A percentile compares a stretch with the other conserved stretches of the same genome.
Conservation (phyloP, 2,113 vertebrate species). For the Barnardius zonarius region DNA sequence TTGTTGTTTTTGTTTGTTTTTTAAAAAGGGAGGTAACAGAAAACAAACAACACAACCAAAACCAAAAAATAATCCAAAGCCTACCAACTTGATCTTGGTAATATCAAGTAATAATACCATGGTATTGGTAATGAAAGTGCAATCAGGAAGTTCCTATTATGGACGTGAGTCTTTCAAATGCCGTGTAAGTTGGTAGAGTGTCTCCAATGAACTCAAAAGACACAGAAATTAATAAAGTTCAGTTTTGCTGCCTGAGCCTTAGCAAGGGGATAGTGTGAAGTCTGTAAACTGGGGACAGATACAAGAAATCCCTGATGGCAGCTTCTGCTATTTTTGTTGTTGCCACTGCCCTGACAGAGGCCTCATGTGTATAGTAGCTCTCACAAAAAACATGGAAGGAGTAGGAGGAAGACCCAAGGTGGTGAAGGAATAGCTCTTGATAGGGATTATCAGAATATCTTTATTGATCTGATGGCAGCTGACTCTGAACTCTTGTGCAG, state of each 20-base stretch:
- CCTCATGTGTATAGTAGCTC: neutral
- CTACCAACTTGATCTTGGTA: neutral
- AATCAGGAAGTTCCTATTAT: rapidly evolving
- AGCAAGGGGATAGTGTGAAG: neutral
- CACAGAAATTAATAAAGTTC: neutral
- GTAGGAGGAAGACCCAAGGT: neutral
- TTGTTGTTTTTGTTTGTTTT: neutral
- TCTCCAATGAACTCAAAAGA: neutral
- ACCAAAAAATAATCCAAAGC: neutral
- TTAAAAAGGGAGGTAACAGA: neutral
- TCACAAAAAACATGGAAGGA: neutral
- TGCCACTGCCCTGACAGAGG: neutral
- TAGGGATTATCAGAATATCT: neutral
- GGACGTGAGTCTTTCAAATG: neutral
- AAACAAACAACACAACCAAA: neutral
- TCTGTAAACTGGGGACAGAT: neutral
- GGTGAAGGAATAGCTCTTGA: neutral
- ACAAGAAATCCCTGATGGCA: neutral
- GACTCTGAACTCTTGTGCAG: neutral
- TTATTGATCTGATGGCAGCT: neutral
- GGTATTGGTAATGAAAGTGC: neutral
- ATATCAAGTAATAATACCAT: neutral
- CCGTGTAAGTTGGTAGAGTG: neutral
- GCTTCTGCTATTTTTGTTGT: neutral
- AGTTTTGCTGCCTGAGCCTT: neutral